Conservation (phyloP, 2,888 invertebrate species). For the Megalurothrips usitatus region DNA sequence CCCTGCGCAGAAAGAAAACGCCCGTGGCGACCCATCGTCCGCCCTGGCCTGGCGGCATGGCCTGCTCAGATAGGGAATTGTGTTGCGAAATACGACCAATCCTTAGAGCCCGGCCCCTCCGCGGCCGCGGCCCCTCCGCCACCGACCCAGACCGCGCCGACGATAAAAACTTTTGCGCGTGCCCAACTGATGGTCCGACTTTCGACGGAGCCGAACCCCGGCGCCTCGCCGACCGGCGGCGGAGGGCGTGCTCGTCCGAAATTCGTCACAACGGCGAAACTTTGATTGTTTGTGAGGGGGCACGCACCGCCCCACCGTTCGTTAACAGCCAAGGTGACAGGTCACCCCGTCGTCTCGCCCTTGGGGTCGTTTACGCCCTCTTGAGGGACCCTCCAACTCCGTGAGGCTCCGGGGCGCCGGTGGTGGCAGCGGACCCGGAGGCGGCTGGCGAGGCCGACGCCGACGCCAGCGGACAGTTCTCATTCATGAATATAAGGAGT, state of each 20-base stretch:
- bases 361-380: too few species aligned
- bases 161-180: neutral
- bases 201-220: neutral
- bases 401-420: too few species aligned
- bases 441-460: too few species aligned
- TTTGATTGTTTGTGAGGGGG: neutral
- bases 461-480: too few species aligned
- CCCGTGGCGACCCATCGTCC: neutral
- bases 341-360: too few species aligned
- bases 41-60: neutral
- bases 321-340: neutral
- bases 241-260: neutral
- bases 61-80: neutral
- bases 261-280: neutral
- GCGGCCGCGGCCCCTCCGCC: neutral
- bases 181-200: neutral
- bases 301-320: too few species aligned
- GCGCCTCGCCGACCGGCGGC: neutral
- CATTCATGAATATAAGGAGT: too few species aligned
- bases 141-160: neutral
- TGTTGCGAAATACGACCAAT: conserved; percentile 22
- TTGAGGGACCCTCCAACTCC: too few species aligned
- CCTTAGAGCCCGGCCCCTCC: neutral
- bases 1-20: neutral
- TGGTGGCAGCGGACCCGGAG: too few species aligned